Evolutionary conservation across 2,113 vertebrate species (phyloP).

Genomic region (Salvelinus namaycush): DNA sequence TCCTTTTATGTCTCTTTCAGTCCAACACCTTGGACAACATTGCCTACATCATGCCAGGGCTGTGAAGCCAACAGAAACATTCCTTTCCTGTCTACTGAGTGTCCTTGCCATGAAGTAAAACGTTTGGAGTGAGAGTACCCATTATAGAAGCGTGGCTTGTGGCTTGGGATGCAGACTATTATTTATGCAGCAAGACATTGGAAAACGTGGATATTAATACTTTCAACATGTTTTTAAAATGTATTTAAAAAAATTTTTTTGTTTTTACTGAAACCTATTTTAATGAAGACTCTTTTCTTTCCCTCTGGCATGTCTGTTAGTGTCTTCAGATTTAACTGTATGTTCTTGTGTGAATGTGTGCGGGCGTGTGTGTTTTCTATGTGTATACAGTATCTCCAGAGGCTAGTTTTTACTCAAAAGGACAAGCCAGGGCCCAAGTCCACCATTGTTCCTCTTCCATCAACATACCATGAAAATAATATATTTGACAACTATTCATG

Average conservation of each 20-base stretch:
- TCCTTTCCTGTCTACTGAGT: not conserved
- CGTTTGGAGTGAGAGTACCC: not conserved
- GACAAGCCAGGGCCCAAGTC: conserved; percentile 32
- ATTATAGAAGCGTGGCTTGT: not conserved
- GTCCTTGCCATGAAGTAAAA: not conserved
- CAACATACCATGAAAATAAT: conserved; percentile 49
- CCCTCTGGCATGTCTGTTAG: conserved; percentile 22
- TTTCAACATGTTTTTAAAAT: conserved; percentile 66
- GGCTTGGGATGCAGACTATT: conserved; percentile 21
- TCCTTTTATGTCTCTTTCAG: conserved; percentile 59
- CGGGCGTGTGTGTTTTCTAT: conserved; percentile 3
- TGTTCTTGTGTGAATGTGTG: conserved; percentile 16
- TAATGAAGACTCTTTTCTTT: conserved; percentile 39
- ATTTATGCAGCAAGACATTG: conserved; percentile 42
- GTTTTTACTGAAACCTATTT: conserved; percentile 63
- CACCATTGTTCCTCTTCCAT: conserved; percentile 19
- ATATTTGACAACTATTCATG: conserved; percentile 47
- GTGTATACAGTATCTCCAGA: conserved; percentile 21
- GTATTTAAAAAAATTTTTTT: conserved; percentile 62
- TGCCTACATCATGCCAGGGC: conserved; percentile 93
- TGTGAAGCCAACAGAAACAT: conserved; percentile 54
- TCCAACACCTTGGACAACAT: conserved; percentile 97
- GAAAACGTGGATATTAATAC: conserved; percentile 54
- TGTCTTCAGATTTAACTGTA: not conserved
- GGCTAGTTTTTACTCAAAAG: conserved; percentile 41